Percentiles rank a stretch among this genome's conserved stretches.
Conservation (phyloP, 2,113 vertebrate genomes). For the Paratilapia polleni region DNA sequence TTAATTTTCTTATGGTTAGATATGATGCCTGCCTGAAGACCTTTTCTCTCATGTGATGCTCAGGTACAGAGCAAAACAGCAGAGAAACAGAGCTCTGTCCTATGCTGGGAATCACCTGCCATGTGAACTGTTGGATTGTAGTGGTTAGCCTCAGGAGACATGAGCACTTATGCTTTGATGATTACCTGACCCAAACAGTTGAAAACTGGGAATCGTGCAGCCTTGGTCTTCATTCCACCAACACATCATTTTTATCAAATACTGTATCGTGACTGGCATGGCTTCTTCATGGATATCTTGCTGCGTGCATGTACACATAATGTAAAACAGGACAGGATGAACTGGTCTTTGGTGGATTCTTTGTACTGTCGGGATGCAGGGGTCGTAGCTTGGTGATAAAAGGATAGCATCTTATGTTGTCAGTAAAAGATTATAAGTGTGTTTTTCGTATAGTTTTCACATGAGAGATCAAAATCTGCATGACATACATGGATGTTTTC, state of each 20-base stretch:
- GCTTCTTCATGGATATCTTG: too few species aligned
- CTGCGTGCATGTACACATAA: too few species aligned
- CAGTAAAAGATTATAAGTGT: background rate
- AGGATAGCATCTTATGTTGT: too few species aligned
- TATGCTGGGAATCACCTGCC: slow-evolving; percentile 1
- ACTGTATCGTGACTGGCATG: background rate
- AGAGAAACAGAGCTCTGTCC: background rate
- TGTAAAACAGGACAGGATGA: background rate
- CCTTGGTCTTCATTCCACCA: background rate
- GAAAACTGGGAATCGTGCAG: background rate
- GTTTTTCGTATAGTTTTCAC: background rate
- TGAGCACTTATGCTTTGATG: slow-evolving; percentile 13
- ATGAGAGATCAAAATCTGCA: fast-evolving
- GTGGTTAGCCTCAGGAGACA: slow-evolving; percentile 20
- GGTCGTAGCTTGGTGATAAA: too few species aligned
- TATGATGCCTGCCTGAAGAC: slow-evolving; percentile 2
- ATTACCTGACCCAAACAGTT: background rate
- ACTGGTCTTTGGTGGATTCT: background rate
- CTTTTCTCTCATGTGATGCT: slow-evolving; percentile 27
- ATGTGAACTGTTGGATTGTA: slow-evolving; percentile 23
- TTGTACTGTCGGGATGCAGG: background rate
- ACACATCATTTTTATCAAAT: background rate
- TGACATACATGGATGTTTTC: background rate
- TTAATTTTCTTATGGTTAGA: slow-evolving; percentile 24
- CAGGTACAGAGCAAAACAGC: background rate